Evolutionary conservation across 2,113 vertebrate species (phyloP), one percentile per base, ranked within the genome.

Genomic region (Butorides virescens): DNA sequence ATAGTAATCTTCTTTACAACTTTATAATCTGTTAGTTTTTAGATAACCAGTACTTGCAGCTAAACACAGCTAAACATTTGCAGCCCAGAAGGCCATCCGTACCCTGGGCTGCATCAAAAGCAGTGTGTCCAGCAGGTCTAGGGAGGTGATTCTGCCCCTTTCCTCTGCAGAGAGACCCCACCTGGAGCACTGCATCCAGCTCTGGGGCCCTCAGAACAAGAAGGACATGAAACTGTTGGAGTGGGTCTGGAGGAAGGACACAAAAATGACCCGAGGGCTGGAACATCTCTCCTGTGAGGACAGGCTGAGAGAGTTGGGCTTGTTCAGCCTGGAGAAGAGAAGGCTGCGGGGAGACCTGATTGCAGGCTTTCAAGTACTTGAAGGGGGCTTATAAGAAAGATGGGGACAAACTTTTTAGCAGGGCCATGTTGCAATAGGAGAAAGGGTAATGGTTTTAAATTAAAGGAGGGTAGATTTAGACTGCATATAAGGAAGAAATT

Each of bases 71-170:
- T 44, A 15, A 44, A 44, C 15, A 44, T 44, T 44, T 2, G 14
- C 18, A 53, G 47, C 18, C 50, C 49, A 46, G 50, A 46, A 30
- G 7, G 50, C 62, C 50, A 55, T 19, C 20, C 1, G 2, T n/a
- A 6, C 29, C 7, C 32, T 30, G 26, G 8, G 26, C 34, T 56
- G 34, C 34, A 68, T 11, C 16, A 18, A 55, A 29, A 80, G 25
- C 4, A 46, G 9, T 1, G 11, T 14, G 39, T 12, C 7, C 50
- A 36, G 62, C 19, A 46, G 34, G 19, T 55, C 0, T 1, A 52
- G 11, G 13, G 23, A 61, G 15, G 39, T 6, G 30, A 42, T 61
- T 59, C 46, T 42, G 14, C 11, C 14, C 44, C 55, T 42, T 23
- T 39, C 4, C 42, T 47, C 34, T 6, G 5, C 30, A 4, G 6